Evolutionary conservation across 2,797 vertebrate species (phyloP).

Genomic region (Erithacus rubecula): DNA sequence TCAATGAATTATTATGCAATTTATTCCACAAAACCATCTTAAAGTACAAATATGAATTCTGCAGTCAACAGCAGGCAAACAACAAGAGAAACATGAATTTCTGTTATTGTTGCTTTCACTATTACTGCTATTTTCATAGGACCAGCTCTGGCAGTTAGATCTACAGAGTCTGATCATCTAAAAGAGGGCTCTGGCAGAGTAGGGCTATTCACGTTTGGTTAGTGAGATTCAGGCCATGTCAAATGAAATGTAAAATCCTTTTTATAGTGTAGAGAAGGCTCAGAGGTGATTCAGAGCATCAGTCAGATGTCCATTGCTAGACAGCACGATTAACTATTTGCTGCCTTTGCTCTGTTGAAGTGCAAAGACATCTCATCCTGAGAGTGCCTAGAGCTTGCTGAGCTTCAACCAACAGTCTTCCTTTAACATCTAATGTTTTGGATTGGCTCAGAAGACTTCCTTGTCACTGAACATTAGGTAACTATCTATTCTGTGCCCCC

Average conservation of each 20-base stretch:
- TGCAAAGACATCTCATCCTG: not conserved
- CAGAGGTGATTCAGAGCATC: not conserved
- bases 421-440: not conserved
- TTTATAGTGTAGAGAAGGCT: not conserved
- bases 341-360: not conserved
- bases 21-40: not conserved
- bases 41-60: not conserved
- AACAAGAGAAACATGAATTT: not conserved
- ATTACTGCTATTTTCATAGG: not conserved
- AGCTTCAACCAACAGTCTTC: not conserved
- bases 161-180: not conserved
- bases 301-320: not conserved
- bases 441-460: not conserved
- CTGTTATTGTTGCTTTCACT: not conserved
- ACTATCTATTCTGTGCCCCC: not conserved
- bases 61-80: not conserved
- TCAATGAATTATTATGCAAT: not conserved
- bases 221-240: not conserved
- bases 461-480: not conserved
- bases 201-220: not conserved
- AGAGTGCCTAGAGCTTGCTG: not conserved
- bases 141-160: not conserved
- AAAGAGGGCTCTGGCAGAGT: not conserved
- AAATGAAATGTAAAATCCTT: not conserved
- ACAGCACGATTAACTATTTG: not conserved